Percentiles rank a stretch among this genome's conserved stretches.
Evolutionary conservation across 2,888 invertebrate species (phyloP).

Genomic region (Entomobrya proxima): DNA sequence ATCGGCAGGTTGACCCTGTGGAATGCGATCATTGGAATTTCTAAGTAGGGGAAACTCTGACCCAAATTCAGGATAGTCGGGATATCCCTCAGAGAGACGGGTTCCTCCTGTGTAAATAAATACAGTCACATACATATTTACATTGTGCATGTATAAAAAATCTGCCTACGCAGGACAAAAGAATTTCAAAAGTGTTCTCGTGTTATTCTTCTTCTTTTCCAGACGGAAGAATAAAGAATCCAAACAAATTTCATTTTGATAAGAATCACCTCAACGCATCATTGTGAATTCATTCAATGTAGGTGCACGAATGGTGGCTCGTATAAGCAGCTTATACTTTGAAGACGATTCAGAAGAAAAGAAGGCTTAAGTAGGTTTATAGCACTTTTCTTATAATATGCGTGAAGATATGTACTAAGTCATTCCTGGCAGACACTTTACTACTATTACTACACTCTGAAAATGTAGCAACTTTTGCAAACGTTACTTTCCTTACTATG

Average conservation of each 20-base stretch:
- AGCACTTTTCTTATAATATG: neutral
- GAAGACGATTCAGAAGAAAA: neutral
- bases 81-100: constrained; percentile 79
- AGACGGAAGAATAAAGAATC: neutral
- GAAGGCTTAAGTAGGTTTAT: constrained; percentile 16
- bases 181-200: neutral
- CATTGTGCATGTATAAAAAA: neutral
- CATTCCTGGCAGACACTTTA: neutral
- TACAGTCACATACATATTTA: neutral
- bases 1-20: constrained; percentile 73
- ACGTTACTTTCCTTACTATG: neutral
- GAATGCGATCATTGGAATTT: constrained; percentile 74
- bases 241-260: constrained; percentile 42
- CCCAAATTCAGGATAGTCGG: constrained; percentile 76
- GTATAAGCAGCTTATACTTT: constrained; percentile 15
- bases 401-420: neutral
- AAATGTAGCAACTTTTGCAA: neutral
- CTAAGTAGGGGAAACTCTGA: constrained; percentile 75
- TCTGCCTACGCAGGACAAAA: neutral
- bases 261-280: constrained; percentile 36
- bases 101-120: constrained; percentile 66
- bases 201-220: neutral
- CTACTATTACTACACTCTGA: neutral
- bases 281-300: constrained; percentile 9
- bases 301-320: neutral